Base-by-base conservation (phyloP, 2,888 invertebrate species). In the Brachyptera putata region DNA sequence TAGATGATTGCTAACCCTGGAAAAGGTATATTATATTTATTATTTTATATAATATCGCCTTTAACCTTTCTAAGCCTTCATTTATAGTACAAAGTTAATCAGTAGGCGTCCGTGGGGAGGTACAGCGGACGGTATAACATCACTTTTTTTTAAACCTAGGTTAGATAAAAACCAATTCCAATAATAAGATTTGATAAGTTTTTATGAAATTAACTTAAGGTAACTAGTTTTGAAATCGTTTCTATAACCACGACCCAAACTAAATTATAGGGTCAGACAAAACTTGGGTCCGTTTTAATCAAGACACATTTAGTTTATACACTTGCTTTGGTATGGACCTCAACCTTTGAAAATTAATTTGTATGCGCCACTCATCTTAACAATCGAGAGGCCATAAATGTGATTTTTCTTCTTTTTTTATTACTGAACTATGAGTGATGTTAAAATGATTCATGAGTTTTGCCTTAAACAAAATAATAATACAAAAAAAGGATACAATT, bases 181-280 rank as follows among this genome's bases (percentile, higher is more conserved):
- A 53, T 53, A 53, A 53, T 53, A 53, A 53, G 34, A 53, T 53
- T 53, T 53, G 53, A 53, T 58, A 49, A 37, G 48, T 60, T 56
- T 34, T 39, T 37, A 36, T 25, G 39, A 37, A 50, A 41, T 58
- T 58, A 58, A 39, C 53, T 21, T 36, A 41, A 58, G 34, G 37
- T 50, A 37, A 48, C 56, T 46, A 48, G 41, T 43, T 39, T 53
- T 37, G 24, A 56, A 58, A 50, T n/a, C 21, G 53, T 30, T 21
- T 39, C 37, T 34, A 34, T 56, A 36, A 49, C 56, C 55, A 60
- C 56, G 56, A 46, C 56, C 56, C 56, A 46, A 16, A 24, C 30
- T 41, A 60, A 60, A 60, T 60, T 60, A 60, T 48, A 60, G 56
- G 56, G 60, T 53, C 56, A 48, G 49, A 24, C 46, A 60, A 55